phyloP scores from a whole-genome alignment of 92 coral and sea anemone species.

The Zoanthus solanderi region DNA sequence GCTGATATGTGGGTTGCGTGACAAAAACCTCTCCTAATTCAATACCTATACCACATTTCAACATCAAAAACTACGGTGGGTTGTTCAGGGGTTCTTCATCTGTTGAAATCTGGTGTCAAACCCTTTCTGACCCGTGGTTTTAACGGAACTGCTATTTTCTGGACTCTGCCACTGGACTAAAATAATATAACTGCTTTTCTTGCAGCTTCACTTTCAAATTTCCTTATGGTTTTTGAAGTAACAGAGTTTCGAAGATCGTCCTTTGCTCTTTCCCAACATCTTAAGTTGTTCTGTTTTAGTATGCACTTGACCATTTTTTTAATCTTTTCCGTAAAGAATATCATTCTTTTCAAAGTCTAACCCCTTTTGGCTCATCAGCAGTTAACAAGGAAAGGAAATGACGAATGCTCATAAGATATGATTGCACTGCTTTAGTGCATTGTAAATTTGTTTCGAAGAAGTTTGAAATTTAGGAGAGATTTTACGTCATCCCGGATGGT shows the following conservation, averaged over 20 bases:
- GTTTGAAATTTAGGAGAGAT: constrained; percentile 22
- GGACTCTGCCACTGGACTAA: too few relatives aligned
- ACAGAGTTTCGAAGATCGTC: constrained; percentile 17
- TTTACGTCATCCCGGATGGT: background rate
- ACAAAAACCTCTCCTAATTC: too few relatives aligned
- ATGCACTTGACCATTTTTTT: constrained; percentile 31
- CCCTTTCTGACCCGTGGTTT: too few relatives aligned
- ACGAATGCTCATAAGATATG: constrained; percentile 48
- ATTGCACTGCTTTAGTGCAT: constrained; percentile 24
- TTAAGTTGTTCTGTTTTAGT: background rate
- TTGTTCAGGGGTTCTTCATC: too few relatives aligned
- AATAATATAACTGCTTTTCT: constrained; percentile 25
- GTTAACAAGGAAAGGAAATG: constrained; percentile 22
- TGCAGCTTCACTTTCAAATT: constrained; percentile 41
- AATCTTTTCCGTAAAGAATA: constrained; percentile 19
- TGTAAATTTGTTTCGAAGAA: background rate
- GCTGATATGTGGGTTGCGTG: too few relatives aligned
- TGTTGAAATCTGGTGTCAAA: too few relatives aligned
- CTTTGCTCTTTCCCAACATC: constrained; percentile 33
- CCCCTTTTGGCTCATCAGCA: constrained; percentile 19
- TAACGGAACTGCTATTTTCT: too few relatives aligned
- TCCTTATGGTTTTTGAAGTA: constrained; percentile 9
- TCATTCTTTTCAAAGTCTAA: background rate
- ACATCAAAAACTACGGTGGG: too few relatives aligned
- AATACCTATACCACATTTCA: too few relatives aligned